Conservation (phyloP, 2,888 invertebrate genomes). For the Harpalus rufipes region DNA sequence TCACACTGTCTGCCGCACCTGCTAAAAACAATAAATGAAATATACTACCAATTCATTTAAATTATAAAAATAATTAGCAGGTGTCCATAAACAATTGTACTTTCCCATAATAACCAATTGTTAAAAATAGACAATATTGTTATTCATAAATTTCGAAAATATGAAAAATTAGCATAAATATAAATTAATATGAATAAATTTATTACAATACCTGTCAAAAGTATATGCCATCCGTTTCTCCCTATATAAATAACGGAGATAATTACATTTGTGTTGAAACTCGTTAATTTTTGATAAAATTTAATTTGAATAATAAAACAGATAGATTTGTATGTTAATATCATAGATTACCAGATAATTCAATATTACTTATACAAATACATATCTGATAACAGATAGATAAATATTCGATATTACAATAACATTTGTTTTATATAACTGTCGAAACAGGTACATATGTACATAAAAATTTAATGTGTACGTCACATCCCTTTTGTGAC, state of each 20-base stretch:
- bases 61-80: neutral
- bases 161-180: slow-evolving; percentile 7
- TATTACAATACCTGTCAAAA: slow-evolving; percentile 3
- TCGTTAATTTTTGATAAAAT: slow-evolving; percentile 7
- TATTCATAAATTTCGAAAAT: neutral
- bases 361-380: neutral
- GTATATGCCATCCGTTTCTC: neutral
- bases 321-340: neutral
- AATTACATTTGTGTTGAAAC: neutral
- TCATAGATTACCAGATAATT: neutral
- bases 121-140: neutral
- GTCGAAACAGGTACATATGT: neutral
- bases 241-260: neutral
- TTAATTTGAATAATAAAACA: slow-evolving; percentile 7
- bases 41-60: neutral
- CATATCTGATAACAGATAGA: neutral
- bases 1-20: neutral
- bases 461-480: no score
- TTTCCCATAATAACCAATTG: neutral
- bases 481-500: no score
- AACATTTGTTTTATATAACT: neutral
- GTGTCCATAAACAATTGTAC: neutral
- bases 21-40: neutral
- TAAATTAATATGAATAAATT: slow-evolving; percentile 4
- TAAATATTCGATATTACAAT: neutral